Conservation (phyloP, 2,113 vertebrate species). For the Solenodon paradoxus region DNA sequence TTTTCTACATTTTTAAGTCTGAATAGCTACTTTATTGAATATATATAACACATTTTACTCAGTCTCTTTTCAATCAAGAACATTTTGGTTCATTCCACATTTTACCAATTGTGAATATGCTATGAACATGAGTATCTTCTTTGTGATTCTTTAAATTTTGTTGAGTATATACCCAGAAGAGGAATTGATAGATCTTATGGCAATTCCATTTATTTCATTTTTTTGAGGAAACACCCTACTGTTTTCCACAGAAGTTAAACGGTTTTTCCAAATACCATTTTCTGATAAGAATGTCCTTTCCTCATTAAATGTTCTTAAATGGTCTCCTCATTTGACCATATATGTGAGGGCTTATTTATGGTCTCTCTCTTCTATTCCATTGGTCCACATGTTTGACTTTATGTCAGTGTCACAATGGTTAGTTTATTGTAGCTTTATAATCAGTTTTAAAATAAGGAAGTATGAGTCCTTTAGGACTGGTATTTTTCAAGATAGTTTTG, state of each 20-base stretch:
- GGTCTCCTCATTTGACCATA: neutral
- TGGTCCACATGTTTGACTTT: neutral
- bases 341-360: neutral
- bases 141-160: neutral
- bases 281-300: neutral
- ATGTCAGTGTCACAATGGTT: neutral
- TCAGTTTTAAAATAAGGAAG: neutral
- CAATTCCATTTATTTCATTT: neutral
- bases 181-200: neutral
- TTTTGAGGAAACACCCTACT: neutral
- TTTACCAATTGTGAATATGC: neutral
- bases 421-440: neutral
- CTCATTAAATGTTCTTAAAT: neutral
- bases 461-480: neutral
- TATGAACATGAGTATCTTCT: neutral
- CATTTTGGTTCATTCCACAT: neutral
- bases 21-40: neutral
- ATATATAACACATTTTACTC: neutral
- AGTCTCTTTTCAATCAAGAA: neutral
- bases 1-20: neutral
- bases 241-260: constrained; percentile 1
- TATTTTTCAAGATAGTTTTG: neutral
- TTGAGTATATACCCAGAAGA: neutral
- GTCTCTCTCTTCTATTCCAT: neutral
- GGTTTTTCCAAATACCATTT: neutral